Conservation (phyloP, 2,113 vertebrate genomes). For the Coreoperca whiteheadi region DNA sequence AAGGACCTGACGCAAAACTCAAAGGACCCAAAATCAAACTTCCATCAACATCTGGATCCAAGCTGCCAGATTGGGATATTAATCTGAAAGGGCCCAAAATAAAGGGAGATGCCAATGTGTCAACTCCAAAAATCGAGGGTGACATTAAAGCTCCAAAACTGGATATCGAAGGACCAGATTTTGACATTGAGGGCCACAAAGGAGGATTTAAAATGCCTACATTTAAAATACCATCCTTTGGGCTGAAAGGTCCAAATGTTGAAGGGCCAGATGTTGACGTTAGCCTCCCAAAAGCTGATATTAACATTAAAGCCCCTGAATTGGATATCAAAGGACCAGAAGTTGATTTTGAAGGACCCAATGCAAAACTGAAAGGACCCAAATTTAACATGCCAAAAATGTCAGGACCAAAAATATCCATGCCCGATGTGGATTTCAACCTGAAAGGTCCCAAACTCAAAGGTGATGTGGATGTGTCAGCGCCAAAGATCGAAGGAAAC, state of each 20-base stretch:
- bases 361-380: conserved; percentile 43
- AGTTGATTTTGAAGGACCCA: conserved; percentile 37
- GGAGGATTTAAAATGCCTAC: conserved; percentile 28
- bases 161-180: conserved; percentile 49
- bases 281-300: not conserved
- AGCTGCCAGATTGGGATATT: conserved; percentile 77
- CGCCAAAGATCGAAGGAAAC: conserved; percentile 44
- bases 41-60: conserved; percentile 13
- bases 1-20: too few species aligned
- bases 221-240: conserved; percentile 39
- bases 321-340: conserved; percentile 70
- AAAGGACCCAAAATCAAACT: conserved; percentile 34
- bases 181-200: conserved; percentile 23
- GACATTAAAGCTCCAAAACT: conserved; percentile 49
- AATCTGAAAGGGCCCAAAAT: conserved; percentile 80
- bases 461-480: conserved; percentile 25
- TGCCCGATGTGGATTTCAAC: conserved; percentile 28
- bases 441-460: conserved; percentile 42
- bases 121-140: conserved; percentile 54
- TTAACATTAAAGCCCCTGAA: conserved; percentile 1
- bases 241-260: not conserved
- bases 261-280: conserved; percentile 39
- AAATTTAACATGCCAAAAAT: conserved; percentile 32
- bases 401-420: not conserved
- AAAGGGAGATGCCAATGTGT: conserved; percentile 71